Conservation (phyloP, 2,797 vertebrate species). For the Poecilia gillii region DNA sequence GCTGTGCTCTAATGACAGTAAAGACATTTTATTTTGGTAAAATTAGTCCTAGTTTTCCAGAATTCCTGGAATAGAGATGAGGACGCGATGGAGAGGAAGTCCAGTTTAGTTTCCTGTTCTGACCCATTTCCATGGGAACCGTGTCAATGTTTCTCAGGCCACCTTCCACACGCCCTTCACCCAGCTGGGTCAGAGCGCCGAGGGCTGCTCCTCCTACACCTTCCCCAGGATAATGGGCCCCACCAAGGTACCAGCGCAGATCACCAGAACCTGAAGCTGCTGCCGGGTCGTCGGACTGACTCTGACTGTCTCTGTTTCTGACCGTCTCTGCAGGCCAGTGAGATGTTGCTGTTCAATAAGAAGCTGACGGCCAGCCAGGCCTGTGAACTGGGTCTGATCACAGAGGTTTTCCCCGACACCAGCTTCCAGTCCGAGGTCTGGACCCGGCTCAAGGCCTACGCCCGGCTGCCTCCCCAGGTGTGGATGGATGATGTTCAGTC, state of each 20-base stretch:
- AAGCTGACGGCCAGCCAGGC: slow-evolving; percentile 89
- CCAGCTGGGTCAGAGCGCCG: slow-evolving; percentile 88
- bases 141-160: slow-evolving; percentile 77
- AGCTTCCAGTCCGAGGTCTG: slow-evolving; percentile 91
- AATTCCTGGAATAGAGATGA: too few species aligned
- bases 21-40: neutral
- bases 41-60: neutral
- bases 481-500: too few species aligned
- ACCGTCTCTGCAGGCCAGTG: slow-evolving; percentile 81
- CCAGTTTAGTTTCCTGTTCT: neutral
- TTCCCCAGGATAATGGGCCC: slow-evolving; percentile 93
- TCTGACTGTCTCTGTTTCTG: neutral
- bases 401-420: slow-evolving; percentile 88
- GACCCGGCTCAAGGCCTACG: slow-evolving; percentile 82
- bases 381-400: slow-evolving; percentile 86
- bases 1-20: neutral
- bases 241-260: slow-evolving; percentile 78
- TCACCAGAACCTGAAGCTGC: neutral
- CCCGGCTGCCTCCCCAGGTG: slow-evolving; percentile 86
- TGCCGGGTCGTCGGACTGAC: neutral
- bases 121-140: neutral
- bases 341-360: slow-evolving; percentile 92
- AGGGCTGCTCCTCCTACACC: slow-evolving; percentile 92
- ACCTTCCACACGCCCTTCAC: slow-evolving; percentile 92
- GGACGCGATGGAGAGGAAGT: neutral